phyloP scores from a whole-genome alignment of 2,888 invertebrate genomes.

The Agrochola lychnidis region DNA sequence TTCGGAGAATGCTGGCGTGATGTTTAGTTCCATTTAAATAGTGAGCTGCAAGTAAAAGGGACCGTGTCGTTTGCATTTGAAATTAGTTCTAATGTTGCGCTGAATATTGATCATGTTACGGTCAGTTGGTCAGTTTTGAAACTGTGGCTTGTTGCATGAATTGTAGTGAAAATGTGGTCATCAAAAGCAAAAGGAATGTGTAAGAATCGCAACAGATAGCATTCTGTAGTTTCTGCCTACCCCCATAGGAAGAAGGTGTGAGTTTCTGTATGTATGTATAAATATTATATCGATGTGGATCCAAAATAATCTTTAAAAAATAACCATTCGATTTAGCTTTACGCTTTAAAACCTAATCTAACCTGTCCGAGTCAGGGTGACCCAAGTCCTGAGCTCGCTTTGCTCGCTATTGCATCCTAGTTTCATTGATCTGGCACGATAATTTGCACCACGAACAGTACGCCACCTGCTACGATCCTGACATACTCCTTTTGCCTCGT shows the following conservation, averaged over 20 bases:
- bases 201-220: neutral
- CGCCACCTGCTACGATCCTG: too few species aligned
- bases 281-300: too few species aligned
- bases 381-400: too few species aligned
- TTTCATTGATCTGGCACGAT: too few species aligned
- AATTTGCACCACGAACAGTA: too few species aligned
- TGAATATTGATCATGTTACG: conserved; percentile 7
- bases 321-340: too few species aligned
- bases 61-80: conserved; percentile 16
- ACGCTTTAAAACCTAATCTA: too few species aligned
- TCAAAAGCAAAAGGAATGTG: neutral
- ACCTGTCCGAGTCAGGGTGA: too few species aligned
- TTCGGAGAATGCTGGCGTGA: neutral
- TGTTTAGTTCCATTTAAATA: neutral
- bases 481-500: too few species aligned
- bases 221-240: neutral
- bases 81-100: conserved; percentile 14
- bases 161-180: neutral
- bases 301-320: too few species aligned
- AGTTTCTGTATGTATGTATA: too few species aligned
- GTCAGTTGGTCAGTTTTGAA: conserved; percentile 18
- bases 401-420: too few species aligned
- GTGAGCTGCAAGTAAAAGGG: neutral
- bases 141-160: neutral
- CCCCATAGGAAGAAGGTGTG: neutral